Evolutionary conservation across 2,113 vertebrate genomes (phyloP).

Genomic region (Coryphaenoides rupestris): DNA sequence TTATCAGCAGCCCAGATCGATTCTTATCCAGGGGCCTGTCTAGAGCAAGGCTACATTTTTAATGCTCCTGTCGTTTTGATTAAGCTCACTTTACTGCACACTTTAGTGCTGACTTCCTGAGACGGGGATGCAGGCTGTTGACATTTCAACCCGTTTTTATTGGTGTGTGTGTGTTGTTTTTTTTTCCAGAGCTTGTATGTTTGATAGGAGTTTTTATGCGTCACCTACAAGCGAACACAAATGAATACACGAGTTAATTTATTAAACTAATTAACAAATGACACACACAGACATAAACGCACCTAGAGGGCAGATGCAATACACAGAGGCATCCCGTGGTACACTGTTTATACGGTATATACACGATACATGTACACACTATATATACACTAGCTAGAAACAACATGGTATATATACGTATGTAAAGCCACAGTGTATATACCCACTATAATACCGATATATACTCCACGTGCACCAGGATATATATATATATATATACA

Average conservation of each 20-base stretch:
- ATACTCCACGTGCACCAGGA: too few relatives aligned
- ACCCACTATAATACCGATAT: too few relatives aligned
- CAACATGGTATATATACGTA: too few relatives aligned
- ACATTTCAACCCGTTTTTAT: background rate
- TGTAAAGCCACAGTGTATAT: too few relatives aligned
- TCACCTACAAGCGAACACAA: too few relatives aligned
- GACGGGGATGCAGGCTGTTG: background rate
- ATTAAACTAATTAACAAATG: background rate
- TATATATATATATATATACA: too few relatives aligned
- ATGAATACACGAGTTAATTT: slow-evolving; percentile 18
- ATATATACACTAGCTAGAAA: too few relatives aligned
- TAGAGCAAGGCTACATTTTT: slow-evolving; percentile 67
- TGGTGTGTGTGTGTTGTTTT: background rate
- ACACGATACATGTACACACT: too few relatives aligned
- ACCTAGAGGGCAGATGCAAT: too few relatives aligned
- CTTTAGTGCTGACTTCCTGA: slow-evolving; percentile 48
- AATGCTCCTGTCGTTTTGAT: slow-evolving; percentile 70
- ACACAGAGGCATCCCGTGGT: too few relatives aligned
- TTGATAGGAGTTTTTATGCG: too few relatives aligned
- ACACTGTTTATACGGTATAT: too few relatives aligned
- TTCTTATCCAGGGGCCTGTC: slow-evolving; percentile 63
- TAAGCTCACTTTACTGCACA: slow-evolving; percentile 62
- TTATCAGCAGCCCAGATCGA: slow-evolving; percentile 64
- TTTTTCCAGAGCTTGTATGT: slow-evolving; percentile 6
- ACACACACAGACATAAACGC: background rate